These are phyloP conservation scores for Percopsis transmontana DNA, from an alignment of 2,113 vertebrate species.

Conservation along the genomic window DNA sequence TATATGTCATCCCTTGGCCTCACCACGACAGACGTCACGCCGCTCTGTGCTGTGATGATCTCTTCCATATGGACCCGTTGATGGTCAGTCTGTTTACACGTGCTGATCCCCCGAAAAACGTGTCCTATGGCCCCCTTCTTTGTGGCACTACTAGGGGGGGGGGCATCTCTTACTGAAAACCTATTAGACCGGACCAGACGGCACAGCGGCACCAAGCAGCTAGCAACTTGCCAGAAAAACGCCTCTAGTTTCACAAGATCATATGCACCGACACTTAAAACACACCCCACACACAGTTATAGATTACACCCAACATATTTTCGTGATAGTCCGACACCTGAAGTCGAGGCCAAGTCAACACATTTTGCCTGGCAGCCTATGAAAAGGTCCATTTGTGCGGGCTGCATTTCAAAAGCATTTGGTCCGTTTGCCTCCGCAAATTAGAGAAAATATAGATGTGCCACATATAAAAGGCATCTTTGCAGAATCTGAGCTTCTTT, in stretches of 20 bases:
- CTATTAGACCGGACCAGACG: slow-evolving; percentile 44
- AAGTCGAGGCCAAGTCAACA: slow-evolving; percentile 73
- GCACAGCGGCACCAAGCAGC: slow-evolving; percentile 58
- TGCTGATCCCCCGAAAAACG: slow-evolving; percentile 56
- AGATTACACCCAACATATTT: slow-evolving; percentile 70
- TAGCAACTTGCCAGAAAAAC: slow-evolving; percentile 56
- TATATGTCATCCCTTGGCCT: slow-evolving; percentile 47
- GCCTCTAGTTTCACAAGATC: slow-evolving; percentile 20
- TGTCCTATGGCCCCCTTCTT: slow-evolving; percentile 53
- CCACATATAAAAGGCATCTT: slow-evolving; percentile 50
- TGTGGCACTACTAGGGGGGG: slow-evolving; percentile 35
- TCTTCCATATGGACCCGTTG: slow-evolving; percentile 72
- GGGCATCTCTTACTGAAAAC: slow-evolving; percentile 44
- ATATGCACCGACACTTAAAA: slow-evolving; percentile 36
- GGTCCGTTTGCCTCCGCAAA: slow-evolving; percentile 57
- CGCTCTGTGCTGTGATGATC: slow-evolving; percentile 58
- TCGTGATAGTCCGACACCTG: slow-evolving; percentile 71
- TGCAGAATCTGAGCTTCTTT: slow-evolving; percentile 62
- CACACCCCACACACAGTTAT: slow-evolving; percentile 52
- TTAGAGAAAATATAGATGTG: slow-evolving; percentile 56
- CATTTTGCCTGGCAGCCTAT: slow-evolving; percentile 68
- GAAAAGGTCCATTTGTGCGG: slow-evolving; percentile 66
- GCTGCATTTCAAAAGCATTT: slow-evolving; percentile 54
- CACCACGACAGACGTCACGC: slow-evolving; percentile 57
- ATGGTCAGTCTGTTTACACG: slow-evolving; percentile 70